Evolutionary conservation across 1,140 invertebrate genomes (phyloP), one percentile per base, ranked within the genome.

Genomic region (Chironomus striatipennis): DNA sequence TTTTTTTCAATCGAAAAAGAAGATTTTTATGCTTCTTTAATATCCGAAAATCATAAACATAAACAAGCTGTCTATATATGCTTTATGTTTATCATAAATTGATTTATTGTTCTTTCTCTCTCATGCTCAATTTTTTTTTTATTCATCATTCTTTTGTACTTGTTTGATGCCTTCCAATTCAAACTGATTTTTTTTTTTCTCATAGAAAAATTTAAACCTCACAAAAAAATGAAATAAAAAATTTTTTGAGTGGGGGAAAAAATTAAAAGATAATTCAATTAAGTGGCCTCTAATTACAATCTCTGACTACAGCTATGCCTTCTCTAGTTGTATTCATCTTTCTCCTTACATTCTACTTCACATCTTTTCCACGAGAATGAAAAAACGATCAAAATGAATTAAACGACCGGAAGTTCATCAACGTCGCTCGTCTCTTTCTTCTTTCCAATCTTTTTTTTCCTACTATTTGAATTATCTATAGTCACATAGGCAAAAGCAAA

Each of bases 391-490:
- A 70, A 70, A 70, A 70, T 70, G 65, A 70, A 70, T 70, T 70
- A 70, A 70, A 70, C 65, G 65, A 70, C 65, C 65, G 65, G 65
- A 70, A 70, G 65, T 70, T 70, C 65, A 70, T 70, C 65, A 70
- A 20, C 65, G 65, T 20, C 65, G 17, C 18, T 18, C 18, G n/a
- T 70, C 18, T 70, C 18, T 20, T 18, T 17, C 9, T 18, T 9
- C 9, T 10, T 18, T 18, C n/a, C 9, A 18, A 21, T 70, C n/a
- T 18, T 70, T 70, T 70, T 67, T 57, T 10, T 57, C 8, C n/a
- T n/a, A n/a, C 12, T 57, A 57, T 15, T n/a, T 47, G 15, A 10
- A 57, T 57, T 70, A 17, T 10, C 9, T 5, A 20, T 57, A 21
- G 65, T 18, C 9, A 18, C 20, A 21, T 20, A 70, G 65, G 65